Conservation (phyloP, 2,113 vertebrate species). For the Antigone vipio region DNA sequence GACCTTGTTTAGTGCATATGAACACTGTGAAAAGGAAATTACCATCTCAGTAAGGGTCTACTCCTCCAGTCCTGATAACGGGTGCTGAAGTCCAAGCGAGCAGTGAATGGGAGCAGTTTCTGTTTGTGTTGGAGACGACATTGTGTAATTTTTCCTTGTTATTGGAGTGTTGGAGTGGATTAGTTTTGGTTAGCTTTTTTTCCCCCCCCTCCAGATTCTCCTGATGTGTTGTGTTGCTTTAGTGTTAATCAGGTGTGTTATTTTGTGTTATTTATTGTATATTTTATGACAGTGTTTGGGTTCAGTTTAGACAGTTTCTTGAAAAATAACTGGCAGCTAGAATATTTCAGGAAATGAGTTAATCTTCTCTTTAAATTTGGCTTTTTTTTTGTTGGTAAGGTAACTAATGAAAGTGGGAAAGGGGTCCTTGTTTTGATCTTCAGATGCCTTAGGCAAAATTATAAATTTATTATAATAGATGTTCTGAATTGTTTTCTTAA, state of each 20-base stretch:
- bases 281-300: not conserved
- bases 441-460: not conserved
- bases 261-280: not conserved
- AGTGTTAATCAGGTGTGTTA: not conserved
- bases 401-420: not conserved
- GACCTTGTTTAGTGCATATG: not conserved
- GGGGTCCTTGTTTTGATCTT: not conserved
- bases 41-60: not conserved
- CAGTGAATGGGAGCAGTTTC: not conserved
- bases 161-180: not conserved
- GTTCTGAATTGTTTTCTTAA: not conserved
- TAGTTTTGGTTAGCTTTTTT: not conserved
- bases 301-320: not conserved
- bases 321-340: not conserved
- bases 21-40: not conserved
- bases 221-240: not conserved
- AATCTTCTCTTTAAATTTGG: not conserved
- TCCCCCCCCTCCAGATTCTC: not conserved
- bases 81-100: not conserved
- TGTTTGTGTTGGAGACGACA: not conserved
- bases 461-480: not conserved
- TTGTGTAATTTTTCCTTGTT: not conserved
- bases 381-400: slow-evolving; percentile 1
- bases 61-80: not conserved
- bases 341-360: not conserved